phyloP scores from a whole-genome alignment of 2,888 invertebrate genomes.

The Pandemis cinnamomeana region DNA sequence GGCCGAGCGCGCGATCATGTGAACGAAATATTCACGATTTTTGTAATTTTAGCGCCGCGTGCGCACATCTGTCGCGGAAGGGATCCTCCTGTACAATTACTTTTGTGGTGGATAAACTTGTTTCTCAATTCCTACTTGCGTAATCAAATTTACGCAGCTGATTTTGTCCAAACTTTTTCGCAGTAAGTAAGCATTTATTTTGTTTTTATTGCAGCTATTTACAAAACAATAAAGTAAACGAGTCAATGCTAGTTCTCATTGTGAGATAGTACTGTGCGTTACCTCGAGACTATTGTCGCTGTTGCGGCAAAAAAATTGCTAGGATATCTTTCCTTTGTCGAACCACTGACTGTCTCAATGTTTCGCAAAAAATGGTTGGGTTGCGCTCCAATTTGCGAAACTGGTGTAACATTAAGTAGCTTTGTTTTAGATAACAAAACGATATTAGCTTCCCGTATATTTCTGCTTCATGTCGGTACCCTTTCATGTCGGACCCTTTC shows the following conservation, averaged over 20 bases:
- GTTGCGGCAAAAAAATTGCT: constrained; percentile 71
- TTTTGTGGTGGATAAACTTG: constrained; percentile 18
- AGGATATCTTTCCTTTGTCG: constrained; percentile 65
- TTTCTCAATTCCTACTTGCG: constrained; percentile 27
- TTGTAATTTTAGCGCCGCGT: constrained; percentile 73
- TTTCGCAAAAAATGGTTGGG: constrained; percentile 65
- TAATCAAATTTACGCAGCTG: constrained; percentile 32
- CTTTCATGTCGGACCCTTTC: constrained; percentile 67
- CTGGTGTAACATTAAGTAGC: constrained; percentile 57
- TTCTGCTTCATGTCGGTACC: constrained; percentile 60
- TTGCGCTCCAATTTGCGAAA: constrained; percentile 74
- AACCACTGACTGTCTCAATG: constrained; percentile 59
- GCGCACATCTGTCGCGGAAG: constrained; percentile 81
- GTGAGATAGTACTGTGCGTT: constrained; percentile 62
- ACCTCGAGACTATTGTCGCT: constrained; percentile 66
- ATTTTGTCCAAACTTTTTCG: constrained; percentile 19
- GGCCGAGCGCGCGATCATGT: constrained; percentile 80
- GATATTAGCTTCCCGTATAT: constrained; percentile 47
- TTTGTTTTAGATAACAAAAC: constrained; percentile 72
- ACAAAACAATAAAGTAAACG: constrained; percentile 33
- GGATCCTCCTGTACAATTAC: constrained; percentile 52
- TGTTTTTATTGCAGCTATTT: constrained; percentile 34
- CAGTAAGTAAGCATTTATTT: constrained; percentile 39
- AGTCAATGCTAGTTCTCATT: constrained; percentile 50
- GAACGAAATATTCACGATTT: constrained; percentile 83